Evolutionary conservation across 2,113 vertebrate species (phyloP), one percentile per base, ranked within the genome.

Genomic region (Pteronura brasiliensis): DNA sequence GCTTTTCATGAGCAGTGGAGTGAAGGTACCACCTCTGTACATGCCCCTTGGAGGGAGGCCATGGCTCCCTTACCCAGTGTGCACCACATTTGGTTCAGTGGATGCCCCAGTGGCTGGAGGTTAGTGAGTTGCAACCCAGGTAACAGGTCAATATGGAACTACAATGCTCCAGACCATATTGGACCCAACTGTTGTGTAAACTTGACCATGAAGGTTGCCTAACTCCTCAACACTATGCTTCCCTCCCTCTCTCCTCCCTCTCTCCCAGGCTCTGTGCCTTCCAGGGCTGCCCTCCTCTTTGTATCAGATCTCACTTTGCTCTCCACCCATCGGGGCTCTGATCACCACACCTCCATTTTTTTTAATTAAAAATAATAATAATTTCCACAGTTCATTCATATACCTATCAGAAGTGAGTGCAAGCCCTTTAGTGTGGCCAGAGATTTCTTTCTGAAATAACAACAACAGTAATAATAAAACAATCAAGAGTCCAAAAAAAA

Each of bases 51-150:
- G 34, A 29, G 34, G 17, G 18, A n/a, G 25, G 27, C 34, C 11
- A 3, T 0, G 3, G 39, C 31, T 6, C 21, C 34, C 47, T 69
- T 7, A 8, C 80, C 27, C 0, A 1, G 14, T 21, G 1, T 4
- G 29, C 7, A 20, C 27, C 4, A 12, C 12, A 1, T 4, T 6
- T 21, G 20, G n/a, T 15, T 20, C 39, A 59, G 3, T 3, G 25
- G 9, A 21, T 25, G 6, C 31, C 36, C 18, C n/a, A 15, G 12
- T 10, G 29, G 25, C 2, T 15, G 13, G 12, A 18, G 10, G 31
- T 4, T 3, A 15, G 71, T 4, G 31, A 42, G 15, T 3, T 2
- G 29, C 67, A 29, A 31, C 44, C 42, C 7, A 25, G 65, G 29
- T 17, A 29, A n/a, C 55, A 36, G 72, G 7, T 2, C 11, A 2